Evolutionary conservation across 92 coral and sea anemone genomes (phyloP).

Genomic region (Phymanthus crucifer): DNA sequence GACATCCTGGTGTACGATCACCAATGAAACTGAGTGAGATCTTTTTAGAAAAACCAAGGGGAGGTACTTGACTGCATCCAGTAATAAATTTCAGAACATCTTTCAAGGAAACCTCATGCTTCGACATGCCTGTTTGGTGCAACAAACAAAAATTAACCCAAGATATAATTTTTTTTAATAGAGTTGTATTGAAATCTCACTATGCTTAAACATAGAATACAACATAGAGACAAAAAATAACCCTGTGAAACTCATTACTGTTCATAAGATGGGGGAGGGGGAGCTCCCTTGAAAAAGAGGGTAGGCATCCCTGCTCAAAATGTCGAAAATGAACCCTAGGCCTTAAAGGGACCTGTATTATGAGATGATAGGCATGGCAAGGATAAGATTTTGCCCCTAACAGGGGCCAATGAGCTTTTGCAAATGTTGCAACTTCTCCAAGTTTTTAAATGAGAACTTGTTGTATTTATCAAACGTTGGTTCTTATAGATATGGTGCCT

Average conservation of each 20-base stretch:
- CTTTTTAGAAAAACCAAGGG: constrained; percentile 42
- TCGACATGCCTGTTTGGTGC: constrained; percentile 18
- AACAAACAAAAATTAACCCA: neutral
- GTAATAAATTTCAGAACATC: constrained; percentile 42
- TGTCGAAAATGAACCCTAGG: no score
- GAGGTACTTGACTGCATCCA: constrained; percentile 46
- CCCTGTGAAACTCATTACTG: no score
- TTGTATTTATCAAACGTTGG: neutral
- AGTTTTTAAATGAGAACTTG: neutral
- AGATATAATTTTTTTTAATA: neutral
- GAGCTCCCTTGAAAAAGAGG: no score
- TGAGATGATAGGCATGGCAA: no score
- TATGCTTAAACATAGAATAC: neutral
- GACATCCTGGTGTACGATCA: constrained; percentile 39
- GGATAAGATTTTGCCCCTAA: no score
- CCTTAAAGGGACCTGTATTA: no score
- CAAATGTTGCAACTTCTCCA: neutral
- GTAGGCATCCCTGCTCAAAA: no score
- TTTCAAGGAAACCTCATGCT: constrained; percentile 13
- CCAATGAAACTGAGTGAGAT: constrained; percentile 38
- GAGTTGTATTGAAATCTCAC: constrained; percentile 8
- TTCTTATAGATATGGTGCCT: neutral
- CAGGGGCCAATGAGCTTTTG: no score
- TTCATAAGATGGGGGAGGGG: no score
- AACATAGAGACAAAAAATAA: no score